Evolutionary conservation across 2,888 invertebrate species (phyloP), one percentile per base, ranked within the genome.

Genomic region (Tetragonisca angustula): DNA sequence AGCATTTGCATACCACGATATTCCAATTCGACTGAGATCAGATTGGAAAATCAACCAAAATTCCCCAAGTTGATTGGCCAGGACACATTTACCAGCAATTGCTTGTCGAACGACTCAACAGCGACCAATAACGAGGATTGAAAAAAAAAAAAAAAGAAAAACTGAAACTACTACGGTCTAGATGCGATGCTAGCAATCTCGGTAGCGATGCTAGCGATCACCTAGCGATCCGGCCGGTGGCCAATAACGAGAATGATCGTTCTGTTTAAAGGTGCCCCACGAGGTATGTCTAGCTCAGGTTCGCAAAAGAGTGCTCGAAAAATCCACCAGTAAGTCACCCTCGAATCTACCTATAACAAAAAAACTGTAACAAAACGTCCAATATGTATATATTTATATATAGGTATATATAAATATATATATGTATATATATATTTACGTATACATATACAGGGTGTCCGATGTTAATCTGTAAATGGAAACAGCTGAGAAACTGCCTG

Each of bases 261-360:
- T 93, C 91, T 94, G 90, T 94, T 94, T 94, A 92, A 94, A 94
- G 94, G 94, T 94, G 93, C 93, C 91, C 94, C 94, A 94, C 94
- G 93, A 94, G 94, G 94, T 94, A 94, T 94, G 94, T 94, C 92
- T 93, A 92, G 90, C 92, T 92, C 93, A 93, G 92, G 93, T 91
- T 93, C 92, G 88, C 91, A 91, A 92, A 92, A 92, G 91, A 91
- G 89, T 87, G 87, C 87, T 88, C 89, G 89, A 90, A 92, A 91
- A 88, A 89, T 87, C 90, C 86, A 91, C 91, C 93, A 92, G 94
- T 94, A 94, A 94, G 94, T 94, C 92, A 93, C 86, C 91, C 91
- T 87, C 87, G 89, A 89, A 88, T 89, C 77, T 89, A 89, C 83
- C 78, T 84, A 85, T 76, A 74, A 85, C 79, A 80, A 81, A 59